These are phyloP conservation scores for Pygmarrhopalites habei DNA, from an alignment of 1,140 invertebrate genomes.

Conservation along the genomic window DNA sequence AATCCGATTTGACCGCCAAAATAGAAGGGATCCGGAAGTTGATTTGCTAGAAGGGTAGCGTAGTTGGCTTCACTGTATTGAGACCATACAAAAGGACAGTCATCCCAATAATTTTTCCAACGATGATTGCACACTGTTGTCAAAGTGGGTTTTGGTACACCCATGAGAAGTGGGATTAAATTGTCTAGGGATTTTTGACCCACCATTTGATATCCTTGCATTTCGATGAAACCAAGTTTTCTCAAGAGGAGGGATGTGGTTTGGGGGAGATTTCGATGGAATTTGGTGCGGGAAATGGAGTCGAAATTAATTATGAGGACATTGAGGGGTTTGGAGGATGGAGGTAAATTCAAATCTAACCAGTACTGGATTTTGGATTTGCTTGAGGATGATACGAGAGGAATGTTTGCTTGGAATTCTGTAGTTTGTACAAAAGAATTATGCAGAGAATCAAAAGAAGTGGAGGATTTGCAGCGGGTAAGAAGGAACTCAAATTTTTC, in stretches of 20 bases:
- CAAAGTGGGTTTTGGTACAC: neutral
- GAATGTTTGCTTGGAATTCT: neutral
- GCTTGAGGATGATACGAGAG: neutral
- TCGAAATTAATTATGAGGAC: neutral
- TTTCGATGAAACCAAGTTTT: neutral
- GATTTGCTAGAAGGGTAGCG: conserved; percentile 6
- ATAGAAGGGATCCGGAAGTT: conserved; percentile 16
- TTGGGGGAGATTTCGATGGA: neutral
- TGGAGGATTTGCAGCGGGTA: neutral
- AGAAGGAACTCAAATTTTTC: neutral
- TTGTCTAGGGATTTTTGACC: neutral
- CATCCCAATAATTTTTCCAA: conserved; percentile 35
- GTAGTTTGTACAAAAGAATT: neutral
- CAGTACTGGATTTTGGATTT: neutral
- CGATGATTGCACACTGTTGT: neutral
- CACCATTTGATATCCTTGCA: neutral
- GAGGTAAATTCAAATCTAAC: too few relatives aligned
- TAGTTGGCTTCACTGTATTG: conserved; percentile 11
- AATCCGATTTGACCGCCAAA: conserved; percentile 38
- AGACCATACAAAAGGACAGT: conserved; percentile 39
- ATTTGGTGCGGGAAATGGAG: neutral
- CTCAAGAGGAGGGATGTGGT: neutral
- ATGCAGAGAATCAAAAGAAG: too few relatives aligned
- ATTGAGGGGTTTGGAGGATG: neutral
- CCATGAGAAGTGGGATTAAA: neutral